Evolutionary conservation across 2,888 invertebrate genomes (phyloP), one percentile per base, ranked within the genome.

Genomic region (Spodoptera exigua): DNA sequence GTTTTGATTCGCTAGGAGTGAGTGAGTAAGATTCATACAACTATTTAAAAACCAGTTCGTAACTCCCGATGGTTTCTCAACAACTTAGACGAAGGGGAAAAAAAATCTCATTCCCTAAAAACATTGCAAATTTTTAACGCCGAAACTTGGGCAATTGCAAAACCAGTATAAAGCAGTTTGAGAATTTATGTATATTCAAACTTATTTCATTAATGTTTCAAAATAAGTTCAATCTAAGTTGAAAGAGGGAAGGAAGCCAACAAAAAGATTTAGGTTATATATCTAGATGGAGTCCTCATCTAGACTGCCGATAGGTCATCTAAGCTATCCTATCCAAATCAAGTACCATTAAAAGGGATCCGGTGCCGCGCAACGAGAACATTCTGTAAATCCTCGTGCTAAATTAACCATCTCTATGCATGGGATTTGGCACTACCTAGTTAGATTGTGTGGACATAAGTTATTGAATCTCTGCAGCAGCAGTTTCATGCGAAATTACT

Each of bases 161-260:
- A 65, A 61, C 59, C 66, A 55, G 74, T 70, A 55, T 55, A 51
- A 61, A 69, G 54, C 62, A 52, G 61, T 73, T 62, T 57, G 47
- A 55, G 46, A 53, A 77, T 77, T 70, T 70, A 77, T 77, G 57
- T 64, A 58, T 70, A 70, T 70, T 70, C 66, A 70, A 75, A 75
- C 67, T 77, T 75, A 64, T 75, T 74, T 75, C 59, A 75, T 77
- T 75, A 74, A 74, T 70, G 70, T 70, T 75, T 58, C 52, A 64
- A 67, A 69, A 70, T 74, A 64, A 66, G 40, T 73, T 64, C 34
- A 47, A 58, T 73, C 59, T 59, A 43, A 59, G 60, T 62, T 39
- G 54, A 40, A 56, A 53, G 39, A 47, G 67, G 43, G 44, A 45
- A 59, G 48, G 51, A 45, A 58, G 44, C 46, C 53, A 46, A 53